phyloP scores from a whole-genome alignment of 2,888 invertebrate genomes.

The Coenonympha glycerion region DNA sequence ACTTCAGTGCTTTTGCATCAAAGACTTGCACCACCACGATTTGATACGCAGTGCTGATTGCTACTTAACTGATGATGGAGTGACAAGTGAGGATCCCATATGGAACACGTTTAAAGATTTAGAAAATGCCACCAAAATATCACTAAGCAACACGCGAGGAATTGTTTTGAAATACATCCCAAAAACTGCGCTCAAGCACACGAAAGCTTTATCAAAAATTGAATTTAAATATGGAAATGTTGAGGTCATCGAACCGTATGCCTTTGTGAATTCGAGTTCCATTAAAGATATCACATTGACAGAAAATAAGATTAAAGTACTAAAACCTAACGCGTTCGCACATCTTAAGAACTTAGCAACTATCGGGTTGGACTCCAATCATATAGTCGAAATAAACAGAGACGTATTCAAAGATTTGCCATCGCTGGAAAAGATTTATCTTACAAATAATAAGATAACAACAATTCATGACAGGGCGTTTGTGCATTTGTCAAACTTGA shows the following conservation, averaged over 20 bases:
- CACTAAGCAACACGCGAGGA: slow-evolving; percentile 79
- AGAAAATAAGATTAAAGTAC: slow-evolving; percentile 79
- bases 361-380: slow-evolving; percentile 82
- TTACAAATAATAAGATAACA: slow-evolving; percentile 90
- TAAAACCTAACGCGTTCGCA: slow-evolving; percentile 80
- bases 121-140: slow-evolving; percentile 77
- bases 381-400: slow-evolving; percentile 82
- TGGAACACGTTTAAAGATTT: slow-evolving; percentile 82
- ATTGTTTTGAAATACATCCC: slow-evolving; percentile 81
- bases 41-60: slow-evolving; percentile 81
- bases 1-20: slow-evolving; percentile 57
- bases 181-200: slow-evolving; percentile 76
- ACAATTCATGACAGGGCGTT: slow-evolving; percentile 91
- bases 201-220: slow-evolving; percentile 73
- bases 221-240: slow-evolving; percentile 82
- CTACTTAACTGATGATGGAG: slow-evolving; percentile 77
- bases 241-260: slow-evolving; percentile 78
- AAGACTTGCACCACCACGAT: slow-evolving; percentile 34
- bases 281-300: slow-evolving; percentile 79
- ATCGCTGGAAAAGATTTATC: slow-evolving; percentile 79
- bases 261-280: slow-evolving; percentile 82
- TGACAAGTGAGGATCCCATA: slow-evolving; percentile 75
- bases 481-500: slow-evolving; percentile 79
- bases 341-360: slow-evolving; percentile 79
- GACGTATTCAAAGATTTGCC: slow-evolving; percentile 84